phyloP scores from a whole-genome alignment of 1,140 invertebrate genomes.

The Lordiphosa stackelbergi region DNA sequence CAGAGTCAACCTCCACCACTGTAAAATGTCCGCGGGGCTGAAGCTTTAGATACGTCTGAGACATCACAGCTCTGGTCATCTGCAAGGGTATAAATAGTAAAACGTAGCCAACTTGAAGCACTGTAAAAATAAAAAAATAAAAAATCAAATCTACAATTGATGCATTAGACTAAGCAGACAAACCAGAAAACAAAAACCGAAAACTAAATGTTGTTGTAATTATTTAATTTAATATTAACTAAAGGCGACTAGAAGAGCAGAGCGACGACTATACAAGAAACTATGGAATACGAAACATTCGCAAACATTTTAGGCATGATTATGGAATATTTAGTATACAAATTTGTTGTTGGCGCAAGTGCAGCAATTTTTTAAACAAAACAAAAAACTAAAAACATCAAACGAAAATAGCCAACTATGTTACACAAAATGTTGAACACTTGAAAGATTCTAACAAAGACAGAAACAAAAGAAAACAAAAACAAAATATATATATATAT shows the following conservation, averaged over 20 bases:
- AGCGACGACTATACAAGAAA: conserved; percentile 20
- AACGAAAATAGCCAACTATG: conserved; percentile 39
- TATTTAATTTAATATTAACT: conserved; percentile 43
- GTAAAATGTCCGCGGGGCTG: too few species aligned
- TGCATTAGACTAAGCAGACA: conserved; percentile 38
- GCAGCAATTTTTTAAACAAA: conserved; percentile 49
- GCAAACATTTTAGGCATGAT: conserved; percentile 7
- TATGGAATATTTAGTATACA: conserved; percentile 3
- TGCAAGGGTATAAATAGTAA: neutral
- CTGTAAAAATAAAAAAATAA: conserved; percentile 36
- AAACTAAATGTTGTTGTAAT: conserved; percentile 68
- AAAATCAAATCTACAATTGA: conserved; percentile 20
- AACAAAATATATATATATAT: conserved; percentile 33
- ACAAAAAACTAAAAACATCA: conserved; percentile 2
- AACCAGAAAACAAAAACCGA: conserved; percentile 12
- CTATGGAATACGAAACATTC: conserved; percentile 5
- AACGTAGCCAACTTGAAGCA: conserved; percentile 52
- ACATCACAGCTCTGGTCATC: too few species aligned
- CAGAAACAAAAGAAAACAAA: conserved; percentile 17
- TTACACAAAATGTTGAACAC: conserved; percentile 58
- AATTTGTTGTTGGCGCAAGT: conserved; percentile 7
- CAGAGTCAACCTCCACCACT: too few species aligned
- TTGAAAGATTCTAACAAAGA: conserved; percentile 58
- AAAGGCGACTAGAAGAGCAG: conserved; percentile 13
- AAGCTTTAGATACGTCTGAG: too few species aligned